Percentiles rank a stretch among this genome's conserved stretches.
These are phyloP conservation scores for Megamerina dolium DNA, from an alignment of 2,888 invertebrate genomes.

Conservation along the genomic window DNA sequence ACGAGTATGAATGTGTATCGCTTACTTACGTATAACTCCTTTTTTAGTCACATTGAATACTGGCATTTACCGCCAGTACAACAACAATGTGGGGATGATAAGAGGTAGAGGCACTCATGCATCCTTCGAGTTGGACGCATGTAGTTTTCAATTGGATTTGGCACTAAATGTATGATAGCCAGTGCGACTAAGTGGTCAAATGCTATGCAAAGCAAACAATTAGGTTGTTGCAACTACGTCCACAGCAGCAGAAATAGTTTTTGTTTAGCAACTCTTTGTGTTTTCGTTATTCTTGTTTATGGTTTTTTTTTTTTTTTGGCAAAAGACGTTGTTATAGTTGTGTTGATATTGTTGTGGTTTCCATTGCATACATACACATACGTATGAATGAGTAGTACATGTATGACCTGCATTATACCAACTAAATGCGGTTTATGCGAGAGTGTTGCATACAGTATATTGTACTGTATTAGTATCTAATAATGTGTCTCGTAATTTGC, in stretches of 20 bases:
- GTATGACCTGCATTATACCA: no score
- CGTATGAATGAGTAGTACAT: slow-evolving; percentile 3
- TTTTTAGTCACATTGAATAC: no score
- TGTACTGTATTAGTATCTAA: not conserved
- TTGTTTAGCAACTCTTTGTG: slow-evolving; percentile 14
- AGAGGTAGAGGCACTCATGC: no score
- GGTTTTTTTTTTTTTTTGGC: slow-evolving; percentile 2
- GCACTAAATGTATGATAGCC: slow-evolving; percentile 18
- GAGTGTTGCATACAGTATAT: not conserved
- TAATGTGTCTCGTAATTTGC: slow-evolving; percentile 22
- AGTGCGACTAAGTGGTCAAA: slow-evolving; percentile 16
- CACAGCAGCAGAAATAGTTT: no score
- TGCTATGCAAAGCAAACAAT: slow-evolving; percentile 18
- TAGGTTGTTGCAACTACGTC: slow-evolving; percentile 17
- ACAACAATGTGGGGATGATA: no score
- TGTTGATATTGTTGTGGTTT: slow-evolving; percentile 7
- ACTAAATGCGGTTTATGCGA: no score
- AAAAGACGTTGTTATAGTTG: no score
- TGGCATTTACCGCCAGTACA: no score
- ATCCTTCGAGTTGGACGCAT: slow-evolving; percentile 10
- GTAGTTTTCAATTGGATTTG: slow-evolving; percentile 22
- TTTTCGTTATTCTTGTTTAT: slow-evolving; percentile 7
- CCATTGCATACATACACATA: slow-evolving; percentile 1
- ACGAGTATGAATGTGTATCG: no score
- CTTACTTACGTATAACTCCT: no score